These are phyloP conservation scores for Drosophila subpulchrella DNA, from an alignment of 1,140 invertebrate genomes.

Conservation along the genomic window DNA sequence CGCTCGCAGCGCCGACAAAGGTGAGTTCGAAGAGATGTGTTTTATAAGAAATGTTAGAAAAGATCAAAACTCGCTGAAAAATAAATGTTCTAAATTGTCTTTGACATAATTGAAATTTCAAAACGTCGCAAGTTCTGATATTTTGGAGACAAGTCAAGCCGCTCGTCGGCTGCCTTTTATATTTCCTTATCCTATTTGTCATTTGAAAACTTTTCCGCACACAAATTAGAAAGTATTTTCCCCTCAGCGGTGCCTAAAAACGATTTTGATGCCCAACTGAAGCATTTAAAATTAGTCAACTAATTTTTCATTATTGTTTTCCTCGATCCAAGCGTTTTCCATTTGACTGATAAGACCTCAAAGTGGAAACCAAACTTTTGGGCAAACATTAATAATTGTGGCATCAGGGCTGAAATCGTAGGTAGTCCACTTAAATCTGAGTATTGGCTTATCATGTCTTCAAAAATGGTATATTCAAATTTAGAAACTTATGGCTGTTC, in stretches of 20 bases:
- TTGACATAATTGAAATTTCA: conserved; percentile 28
- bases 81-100: conserved; percentile 8
- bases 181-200: conserved; percentile 33
- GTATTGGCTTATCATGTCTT: background rate
- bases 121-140: background rate
- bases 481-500: conserved; percentile 5
- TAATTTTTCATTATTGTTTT: conserved; percentile 69
- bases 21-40: conserved; percentile 41
- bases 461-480: conserved; percentile 23
- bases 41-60: background rate
- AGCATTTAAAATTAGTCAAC: conserved; percentile 70
- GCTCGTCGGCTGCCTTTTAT: conserved; percentile 11
- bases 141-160: background rate
- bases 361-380: conserved; percentile 14
- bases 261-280: conserved; percentile 33
- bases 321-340: conserved; percentile 29
- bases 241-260: conserved; percentile 5
- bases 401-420: conserved; percentile 8
- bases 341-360: conserved; percentile 29
- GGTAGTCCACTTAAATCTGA: conserved; percentile 28
- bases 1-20: conserved; percentile 78
- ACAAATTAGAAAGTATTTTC: conserved; percentile 32
- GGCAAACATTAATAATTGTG: conserved; percentile 45
- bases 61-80: background rate
- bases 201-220: conserved; percentile 11